Base-by-base conservation (phyloP, 2,797 vertebrate species). In the Centropyge bicolor region DNA sequence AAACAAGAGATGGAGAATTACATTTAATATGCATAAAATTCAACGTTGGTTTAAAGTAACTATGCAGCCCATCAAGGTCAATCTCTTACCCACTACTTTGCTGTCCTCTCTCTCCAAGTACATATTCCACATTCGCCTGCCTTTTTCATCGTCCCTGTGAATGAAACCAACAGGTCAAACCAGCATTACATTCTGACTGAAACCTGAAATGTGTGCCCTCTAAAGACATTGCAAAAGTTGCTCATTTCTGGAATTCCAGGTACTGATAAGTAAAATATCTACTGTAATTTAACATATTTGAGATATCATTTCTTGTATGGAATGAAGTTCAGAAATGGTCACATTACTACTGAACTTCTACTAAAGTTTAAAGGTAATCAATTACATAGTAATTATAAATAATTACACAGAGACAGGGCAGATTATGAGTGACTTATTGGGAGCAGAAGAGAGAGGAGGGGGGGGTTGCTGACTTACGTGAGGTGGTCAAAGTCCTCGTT, bases 101-200 rank as follows among this genome's bases (percentile, higher is more conserved):
- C 98, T 99, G 96, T 99, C 96, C 87, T 99, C 98, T 70, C 97
- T 95, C 79, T 98, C 96, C 83, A 97, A 84, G 86, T 99, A 99
- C 89, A 95, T 96, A 79, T 95, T 97, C 98, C 98, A 99, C 97
- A 98, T 98, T 71, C 95, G 94, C 62, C 93, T 95, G 60, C 97
- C 96, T 84, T 99, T 99, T 75, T 99, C 97, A 0, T 97, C 96
- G 0, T 99, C 98, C 2, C 98, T 99, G 93, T 61, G 46, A 78
- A 88, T 0, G 27, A 70, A n/a, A 72, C 2, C 41, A 62, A 11
- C 52, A 52, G 56, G 41, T 70, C 64, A 79, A 57, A 57, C 24
- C 35, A n/a, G 27, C 1, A 17, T 20, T 54, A 17, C 31, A 17
- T 52, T 11, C 3, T 9, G 19, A 22, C 12, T 38, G 11, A 36